Conservation (phyloP, 1,140 invertebrate species). For the Ridgeia piscesae region DNA sequence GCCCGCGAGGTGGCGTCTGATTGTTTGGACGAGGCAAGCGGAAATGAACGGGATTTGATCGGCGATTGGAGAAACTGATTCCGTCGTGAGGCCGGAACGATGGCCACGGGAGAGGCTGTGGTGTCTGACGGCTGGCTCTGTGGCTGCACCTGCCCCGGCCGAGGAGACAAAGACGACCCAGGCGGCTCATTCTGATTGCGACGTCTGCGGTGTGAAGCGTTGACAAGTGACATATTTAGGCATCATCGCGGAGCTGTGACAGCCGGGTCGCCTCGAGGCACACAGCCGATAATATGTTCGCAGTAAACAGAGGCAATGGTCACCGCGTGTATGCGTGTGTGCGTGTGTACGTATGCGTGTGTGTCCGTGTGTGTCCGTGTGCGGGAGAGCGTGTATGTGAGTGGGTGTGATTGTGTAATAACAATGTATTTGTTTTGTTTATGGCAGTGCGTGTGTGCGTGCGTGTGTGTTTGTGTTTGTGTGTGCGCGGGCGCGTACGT, state of each 20-base stretch:
- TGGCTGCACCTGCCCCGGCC: neutral
- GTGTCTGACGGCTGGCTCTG: neutral
- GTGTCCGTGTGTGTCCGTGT: too few relatives aligned
- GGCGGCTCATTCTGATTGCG: neutral
- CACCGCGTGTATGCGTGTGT: neutral
- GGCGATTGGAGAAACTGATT: neutral
- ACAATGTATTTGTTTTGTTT: too few relatives aligned
- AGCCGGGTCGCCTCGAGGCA: neutral
- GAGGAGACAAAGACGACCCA: neutral
- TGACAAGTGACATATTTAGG: neutral
- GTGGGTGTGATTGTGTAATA: too few relatives aligned
- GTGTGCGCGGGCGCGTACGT: too few relatives aligned
- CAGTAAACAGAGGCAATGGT: neutral
- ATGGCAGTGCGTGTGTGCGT: too few relatives aligned
- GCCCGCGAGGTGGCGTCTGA: neutral
- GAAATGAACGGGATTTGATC: neutral
- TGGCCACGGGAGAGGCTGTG: neutral
- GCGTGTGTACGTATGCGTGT: too few relatives aligned
- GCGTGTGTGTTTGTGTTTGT: too few relatives aligned
- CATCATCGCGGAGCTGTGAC: neutral
- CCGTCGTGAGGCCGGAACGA: neutral
- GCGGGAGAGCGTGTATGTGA: too few relatives aligned
- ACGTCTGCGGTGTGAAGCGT: neutral
- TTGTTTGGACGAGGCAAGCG: neutral
- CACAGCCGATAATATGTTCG: neutral